Evolutionary conservation across 2,797 vertebrate genomes (phyloP), one percentile per base, ranked within the genome.

Genomic region (Bovichtus variegatus): DNA sequence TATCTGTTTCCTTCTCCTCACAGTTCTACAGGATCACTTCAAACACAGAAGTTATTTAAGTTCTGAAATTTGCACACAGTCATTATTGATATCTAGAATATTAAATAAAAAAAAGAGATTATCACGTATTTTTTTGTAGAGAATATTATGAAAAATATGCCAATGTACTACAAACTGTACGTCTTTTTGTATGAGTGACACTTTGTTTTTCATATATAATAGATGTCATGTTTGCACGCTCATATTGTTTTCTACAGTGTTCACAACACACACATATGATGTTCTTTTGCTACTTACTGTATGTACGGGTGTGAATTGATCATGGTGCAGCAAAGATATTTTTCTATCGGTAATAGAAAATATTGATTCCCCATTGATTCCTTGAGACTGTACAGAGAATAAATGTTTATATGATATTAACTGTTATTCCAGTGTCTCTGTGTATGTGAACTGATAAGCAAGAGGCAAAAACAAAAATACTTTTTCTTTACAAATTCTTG

Each of bases 301-400:
- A 73, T 74, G 74, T 91, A 65, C 6, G 71, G 68, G 55, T 89
- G 84, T 78, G 49, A 64, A 81, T 78, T 89, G 74, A 86, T 73
- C 62, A 83, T 78, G 82, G 86, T 92, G 88, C 88, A 78, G 78
- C 78, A 92, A 83, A 93, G 27, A 82, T 94, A 94, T 94, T 94
- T 94, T 94, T 94, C 71, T 94, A 94, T 86, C 58, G 67, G 65
- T 82, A 69, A 81, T 27, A 76, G 49, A 85, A 79, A 41, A 62
- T 63, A 69, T 84, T 85, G 65, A 80, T 88, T 85, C 61, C 78
- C 80, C 63, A 69, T 84, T 85, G 65, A 80, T 88, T 85, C 61
- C 78, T 80, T 71, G 66, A 6, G 40, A 65, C 72, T 87, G 84
- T 92, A 74, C 84, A 90, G 82, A 90, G 76, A 93, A 92, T 94